Base-by-base conservation (phyloP, 2,113 vertebrate species). In the Entomyzon cyanotis region DNA sequence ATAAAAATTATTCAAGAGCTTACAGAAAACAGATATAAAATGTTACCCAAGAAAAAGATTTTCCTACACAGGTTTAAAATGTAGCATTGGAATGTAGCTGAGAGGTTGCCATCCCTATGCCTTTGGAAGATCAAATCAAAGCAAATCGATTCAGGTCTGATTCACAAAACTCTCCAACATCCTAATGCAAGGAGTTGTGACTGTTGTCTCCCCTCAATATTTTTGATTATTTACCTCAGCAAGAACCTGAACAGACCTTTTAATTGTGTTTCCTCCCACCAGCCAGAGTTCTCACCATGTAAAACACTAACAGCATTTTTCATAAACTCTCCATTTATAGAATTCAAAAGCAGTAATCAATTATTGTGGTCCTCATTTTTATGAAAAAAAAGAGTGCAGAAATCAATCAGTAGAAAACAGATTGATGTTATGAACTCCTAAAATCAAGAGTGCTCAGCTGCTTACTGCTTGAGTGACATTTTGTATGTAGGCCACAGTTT, bases 401-500 rank as follows among this genome's bases (percentile, higher is more conserved):
- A 82, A 76, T 52, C 10, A 28, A 69, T 15, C 16, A 37, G 10
- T 37, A 85, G 39, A n/a, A 84, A 84, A 37, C 4, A 69, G 50
- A 59, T 7, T 49, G 44, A 23, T 84, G 35, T 24, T 63, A 75
- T 3, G 10, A 18, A 37, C 9, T 79, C 17, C 46, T 87, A 87
- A 93, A 91, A 84, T 56, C 52, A 63, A 44, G 84, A 81, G 44
- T 18, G 41, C 27, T 81, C 69, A 85, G 49, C 22, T 44, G 68
- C 30, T 37, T 33, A 78, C n/a, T n/a, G 35, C 39, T 59, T 95
- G 87, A 95, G 60, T 89, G 68, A 86, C 44, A 42, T 46, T 75
- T 77, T 55, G 10, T 64, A 94, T 77, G 77, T 93, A 95, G 89
- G 67, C 90, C 84, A 95, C 85, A 68, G 63, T 49, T 69, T 56